phyloP scores from a whole-genome alignment of 2,888 invertebrate genomes.

The Patella depressa region DNA sequence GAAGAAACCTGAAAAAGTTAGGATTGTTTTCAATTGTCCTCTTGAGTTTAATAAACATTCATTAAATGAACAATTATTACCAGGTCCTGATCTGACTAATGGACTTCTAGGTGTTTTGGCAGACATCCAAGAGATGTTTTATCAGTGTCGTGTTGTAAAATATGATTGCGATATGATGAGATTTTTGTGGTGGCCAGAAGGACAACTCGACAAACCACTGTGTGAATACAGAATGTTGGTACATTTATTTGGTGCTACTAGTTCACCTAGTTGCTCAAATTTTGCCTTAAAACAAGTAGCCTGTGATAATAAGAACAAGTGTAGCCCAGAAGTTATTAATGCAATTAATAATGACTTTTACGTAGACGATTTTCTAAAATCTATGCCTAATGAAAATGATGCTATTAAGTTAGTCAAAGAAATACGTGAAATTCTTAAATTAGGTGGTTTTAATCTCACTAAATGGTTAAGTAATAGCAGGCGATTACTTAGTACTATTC shows the following conservation, averaged over 20 bases:
- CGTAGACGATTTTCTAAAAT: slow-evolving; percentile 34
- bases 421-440: slow-evolving; percentile 12
- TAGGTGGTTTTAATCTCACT: slow-evolving; percentile 24
- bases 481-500: slow-evolving; percentile 19
- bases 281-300: slow-evolving; percentile 7
- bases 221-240: slow-evolving; percentile 7
- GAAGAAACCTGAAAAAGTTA: slow-evolving; percentile 25
- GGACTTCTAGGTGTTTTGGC: slow-evolving; percentile 30
- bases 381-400: slow-evolving; percentile 18
- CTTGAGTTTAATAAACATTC: slow-evolving; percentile 24
- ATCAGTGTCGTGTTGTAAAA: slow-evolving; percentile 26
- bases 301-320: not conserved
- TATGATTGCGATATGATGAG: slow-evolving; percentile 26
- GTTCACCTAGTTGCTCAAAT: slow-evolving; percentile 5
- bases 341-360: slow-evolving; percentile 28
- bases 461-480: slow-evolving; percentile 26
- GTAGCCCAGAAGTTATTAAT: slow-evolving; percentile 11
- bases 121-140: slow-evolving; percentile 36
- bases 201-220: not conserved
- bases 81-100: slow-evolving; percentile 34
- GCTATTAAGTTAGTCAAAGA: slow-evolving; percentile 20
- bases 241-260: slow-evolving; percentile 12
- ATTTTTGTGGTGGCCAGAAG: slow-evolving; percentile 24
- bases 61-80: slow-evolving; percentile 30
- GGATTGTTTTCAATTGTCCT: slow-evolving; percentile 38